A percentile compares a stretch with the other conserved stretches of the same genome.
Evolutionary conservation across 2,113 vertebrate genomes (phyloP).

Genomic region (Agelaius phoeniceus): DNA sequence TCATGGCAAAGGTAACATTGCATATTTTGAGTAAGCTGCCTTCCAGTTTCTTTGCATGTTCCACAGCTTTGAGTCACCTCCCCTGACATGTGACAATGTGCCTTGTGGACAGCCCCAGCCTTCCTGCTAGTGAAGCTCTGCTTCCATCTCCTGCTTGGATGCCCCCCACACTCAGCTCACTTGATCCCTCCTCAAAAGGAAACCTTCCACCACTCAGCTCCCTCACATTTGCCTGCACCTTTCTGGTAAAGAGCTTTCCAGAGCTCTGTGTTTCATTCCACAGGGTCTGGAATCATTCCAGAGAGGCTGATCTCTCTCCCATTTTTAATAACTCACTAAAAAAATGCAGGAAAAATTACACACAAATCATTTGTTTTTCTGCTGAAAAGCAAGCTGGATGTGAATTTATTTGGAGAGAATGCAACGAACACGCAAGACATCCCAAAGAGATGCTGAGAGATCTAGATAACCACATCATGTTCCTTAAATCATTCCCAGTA

Average conservation of each 20-base stretch:
- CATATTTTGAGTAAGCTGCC: not conserved
- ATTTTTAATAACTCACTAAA: not conserved
- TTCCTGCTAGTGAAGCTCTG: not conserved
- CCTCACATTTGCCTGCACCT: not conserved
- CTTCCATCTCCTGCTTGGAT: not conserved
- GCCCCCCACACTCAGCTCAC: not conserved
- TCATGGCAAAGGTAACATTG: rapidly evolving
- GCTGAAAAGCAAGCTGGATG: not conserved
- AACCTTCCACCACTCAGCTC: not conserved
- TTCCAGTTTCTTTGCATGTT: not conserved
- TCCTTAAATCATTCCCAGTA: not conserved
- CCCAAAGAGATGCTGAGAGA: not conserved
- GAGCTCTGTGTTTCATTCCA: not conserved
- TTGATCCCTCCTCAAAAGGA: not conserved
- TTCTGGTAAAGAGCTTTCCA: not conserved
- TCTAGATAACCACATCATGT: not conserved
- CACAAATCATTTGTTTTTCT: not conserved
- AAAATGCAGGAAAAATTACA: not conserved
- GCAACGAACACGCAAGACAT: not conserved
- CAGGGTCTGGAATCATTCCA: not conserved
- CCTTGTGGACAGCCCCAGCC: not conserved
- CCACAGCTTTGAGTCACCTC: not conserved
- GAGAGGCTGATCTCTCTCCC: not conserved
- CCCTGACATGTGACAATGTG: not conserved
- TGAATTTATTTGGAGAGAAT: not conserved